A percentile compares a stretch with the other conserved stretches of the same genome.
phyloP scores from a whole-genome alignment of 1,140 invertebrate species.

The Bombus turneri region DNA sequence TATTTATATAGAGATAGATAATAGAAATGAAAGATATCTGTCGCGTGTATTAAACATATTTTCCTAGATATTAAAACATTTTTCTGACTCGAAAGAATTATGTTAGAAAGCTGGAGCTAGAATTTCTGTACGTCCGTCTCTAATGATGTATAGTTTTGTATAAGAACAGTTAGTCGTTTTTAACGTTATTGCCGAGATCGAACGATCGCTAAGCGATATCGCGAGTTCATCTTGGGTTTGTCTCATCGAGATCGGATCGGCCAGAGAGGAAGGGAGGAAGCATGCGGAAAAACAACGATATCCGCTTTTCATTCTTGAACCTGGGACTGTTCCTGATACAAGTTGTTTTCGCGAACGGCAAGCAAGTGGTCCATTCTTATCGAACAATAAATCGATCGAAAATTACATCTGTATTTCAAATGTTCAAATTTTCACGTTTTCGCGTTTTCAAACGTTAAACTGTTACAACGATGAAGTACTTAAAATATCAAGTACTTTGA shows the following conservation, averaged over 20 bases:
- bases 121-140: too few species aligned
- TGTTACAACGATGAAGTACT: not conserved
- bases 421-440: too few species aligned
- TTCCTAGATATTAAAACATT: not conserved
- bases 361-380: not conserved
- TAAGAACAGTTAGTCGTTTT: not conserved
- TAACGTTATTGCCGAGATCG: not conserved
- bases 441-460: not conserved
- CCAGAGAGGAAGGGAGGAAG: not conserved
- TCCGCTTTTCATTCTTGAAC: constrained; percentile 65
- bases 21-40: not conserved
- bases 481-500: too few species aligned
- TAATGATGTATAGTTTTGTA: too few species aligned
- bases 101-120: constrained; percentile 1
- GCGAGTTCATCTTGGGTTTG: not conserved
- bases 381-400: too few species aligned
- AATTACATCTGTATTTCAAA: too few species aligned
- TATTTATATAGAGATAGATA: not conserved
- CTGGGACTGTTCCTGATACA: constrained; percentile 11
- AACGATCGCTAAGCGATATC: not conserved
- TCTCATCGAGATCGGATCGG: not conserved
- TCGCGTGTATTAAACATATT: not conserved
- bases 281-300: constrained; percentile 36
- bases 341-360: constrained; percentile 34
- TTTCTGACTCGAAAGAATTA: not conserved